These are phyloP conservation scores for Drosophila pandora DNA, from an alignment of 1,140 invertebrate species.

Conservation along the genomic window DNA sequence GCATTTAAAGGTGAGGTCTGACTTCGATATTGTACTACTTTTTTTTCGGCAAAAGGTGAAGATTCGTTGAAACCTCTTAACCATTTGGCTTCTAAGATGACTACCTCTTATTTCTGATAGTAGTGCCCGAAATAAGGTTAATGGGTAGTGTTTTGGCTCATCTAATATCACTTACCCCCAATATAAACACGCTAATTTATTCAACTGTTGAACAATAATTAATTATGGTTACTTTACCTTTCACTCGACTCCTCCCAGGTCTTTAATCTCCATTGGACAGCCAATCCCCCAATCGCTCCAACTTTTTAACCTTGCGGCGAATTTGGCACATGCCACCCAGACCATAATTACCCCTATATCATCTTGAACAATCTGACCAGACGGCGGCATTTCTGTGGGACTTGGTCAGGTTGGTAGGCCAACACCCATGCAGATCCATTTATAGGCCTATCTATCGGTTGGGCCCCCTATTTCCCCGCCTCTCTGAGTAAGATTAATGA, in stretches of 20 bases:
- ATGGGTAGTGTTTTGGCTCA: background rate
- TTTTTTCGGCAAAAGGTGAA: conserved; percentile 36
- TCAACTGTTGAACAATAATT: conserved; percentile 15
- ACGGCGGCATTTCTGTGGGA: background rate
- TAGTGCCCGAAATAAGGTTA: background rate
- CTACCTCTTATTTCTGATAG: background rate
- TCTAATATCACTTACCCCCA: conserved; percentile 5
- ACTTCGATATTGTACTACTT: conserved; percentile 9
- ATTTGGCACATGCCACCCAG: conserved; percentile 68
- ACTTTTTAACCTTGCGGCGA: conserved; percentile 62
- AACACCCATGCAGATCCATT: conserved; percentile 20
- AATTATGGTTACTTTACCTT: conserved; percentile 32
- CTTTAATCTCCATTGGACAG: conserved; percentile 20
- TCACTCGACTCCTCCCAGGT: conserved; percentile 35
- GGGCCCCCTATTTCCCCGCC: background rate
- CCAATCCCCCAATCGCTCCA: conserved; percentile 37
- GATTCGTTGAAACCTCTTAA: conserved; percentile 5
- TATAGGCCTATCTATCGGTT: conserved; percentile 39
- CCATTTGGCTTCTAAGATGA: background rate
- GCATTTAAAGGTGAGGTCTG: conserved; percentile 59
- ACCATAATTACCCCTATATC: conserved; percentile 66
- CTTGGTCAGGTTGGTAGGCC: conserved; percentile 20
- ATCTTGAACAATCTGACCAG: conserved; percentile 52
- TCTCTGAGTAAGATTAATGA: conserved; percentile 70
- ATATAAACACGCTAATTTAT: conserved; percentile 8